A percentile compares a stretch with the other conserved stretches of the same genome.
Conservation (phyloP, 2,113 vertebrate species). For the Upupa epops region DNA sequence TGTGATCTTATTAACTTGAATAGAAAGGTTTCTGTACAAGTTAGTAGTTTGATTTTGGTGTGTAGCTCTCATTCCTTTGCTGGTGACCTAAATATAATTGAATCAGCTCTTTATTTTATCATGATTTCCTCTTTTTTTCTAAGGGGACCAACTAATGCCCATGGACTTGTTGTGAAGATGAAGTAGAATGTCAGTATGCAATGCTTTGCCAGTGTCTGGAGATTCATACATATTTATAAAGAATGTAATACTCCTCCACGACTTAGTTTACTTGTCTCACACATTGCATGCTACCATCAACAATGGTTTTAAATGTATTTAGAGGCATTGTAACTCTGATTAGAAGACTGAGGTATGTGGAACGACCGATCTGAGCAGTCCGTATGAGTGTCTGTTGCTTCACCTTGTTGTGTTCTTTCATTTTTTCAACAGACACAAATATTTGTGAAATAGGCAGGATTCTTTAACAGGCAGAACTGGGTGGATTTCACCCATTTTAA, state of each 20-base stretch:
- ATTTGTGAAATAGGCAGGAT: not conserved
- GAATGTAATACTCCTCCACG: not conserved
- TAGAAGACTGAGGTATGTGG: not conserved
- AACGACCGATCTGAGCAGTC: not conserved
- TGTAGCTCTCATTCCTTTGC: not conserved
- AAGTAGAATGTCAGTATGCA: not conserved
- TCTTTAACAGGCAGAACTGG: not conserved
- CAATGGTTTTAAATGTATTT: not conserved
- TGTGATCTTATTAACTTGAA: no score
- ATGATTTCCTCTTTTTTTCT: not conserved
- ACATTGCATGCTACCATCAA: not conserved
- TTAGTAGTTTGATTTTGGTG: not conserved
- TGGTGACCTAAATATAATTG: not conserved
- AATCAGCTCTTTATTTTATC: not conserved
- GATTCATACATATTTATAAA: not conserved
- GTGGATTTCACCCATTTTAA: not conserved
- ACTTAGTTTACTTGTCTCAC: not conserved
- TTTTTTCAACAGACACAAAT: not conserved
- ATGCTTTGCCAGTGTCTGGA: not conserved
- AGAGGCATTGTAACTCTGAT: not conserved
- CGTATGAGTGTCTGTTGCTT: not conserved
- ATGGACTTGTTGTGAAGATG: accelerated
- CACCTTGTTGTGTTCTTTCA: not conserved
- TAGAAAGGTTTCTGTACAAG: not conserved
- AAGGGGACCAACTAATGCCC: not conserved